A percentile compares a stretch with the other conserved stretches of the same genome.
These are phyloP conservation scores for Asteroscopus sphinx DNA, from an alignment of 2,888 invertebrate species.

Conservation along the genomic window DNA sequence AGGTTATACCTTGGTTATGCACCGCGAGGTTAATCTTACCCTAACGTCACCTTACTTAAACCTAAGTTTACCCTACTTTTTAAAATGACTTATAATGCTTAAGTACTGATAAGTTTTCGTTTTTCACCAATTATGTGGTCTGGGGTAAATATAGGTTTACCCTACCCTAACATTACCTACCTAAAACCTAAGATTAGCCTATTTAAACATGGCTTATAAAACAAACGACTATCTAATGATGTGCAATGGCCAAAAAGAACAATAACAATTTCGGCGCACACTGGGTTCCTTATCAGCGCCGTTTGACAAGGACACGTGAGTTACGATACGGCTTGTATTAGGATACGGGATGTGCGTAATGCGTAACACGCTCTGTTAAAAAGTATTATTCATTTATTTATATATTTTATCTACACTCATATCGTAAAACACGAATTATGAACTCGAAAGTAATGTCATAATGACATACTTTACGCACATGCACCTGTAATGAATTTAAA, in stretches of 20 bases:
- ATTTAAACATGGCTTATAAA: background rate
- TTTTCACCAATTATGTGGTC: no score
- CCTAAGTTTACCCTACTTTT: background rate
- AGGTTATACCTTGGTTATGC: no score
- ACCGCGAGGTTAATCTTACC: no score
- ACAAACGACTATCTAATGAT: constrained; percentile 53
- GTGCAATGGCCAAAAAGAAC: constrained; percentile 69
- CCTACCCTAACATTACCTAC: background rate
- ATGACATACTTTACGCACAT: no score
- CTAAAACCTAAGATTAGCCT: no score
- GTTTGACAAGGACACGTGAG: constrained; percentile 80
- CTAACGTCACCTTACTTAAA: background rate
- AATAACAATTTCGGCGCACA: constrained; percentile 69
- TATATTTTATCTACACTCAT: no score
- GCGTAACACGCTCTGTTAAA: constrained; percentile 22
- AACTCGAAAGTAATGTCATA: no score
- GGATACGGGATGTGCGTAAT: constrained; percentile 75
- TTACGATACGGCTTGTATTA: constrained; percentile 81
- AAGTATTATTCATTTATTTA: background rate
- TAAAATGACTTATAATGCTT: no score
- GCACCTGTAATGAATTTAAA: no score
- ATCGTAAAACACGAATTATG: no score
- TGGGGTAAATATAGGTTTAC: no score
- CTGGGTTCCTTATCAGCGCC: constrained; percentile 70
- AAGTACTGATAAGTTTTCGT: no score